Evolutionary conservation across 2,113 vertebrate genomes (phyloP).

Genomic region (Phyllopteryx taeniolatus): DNA sequence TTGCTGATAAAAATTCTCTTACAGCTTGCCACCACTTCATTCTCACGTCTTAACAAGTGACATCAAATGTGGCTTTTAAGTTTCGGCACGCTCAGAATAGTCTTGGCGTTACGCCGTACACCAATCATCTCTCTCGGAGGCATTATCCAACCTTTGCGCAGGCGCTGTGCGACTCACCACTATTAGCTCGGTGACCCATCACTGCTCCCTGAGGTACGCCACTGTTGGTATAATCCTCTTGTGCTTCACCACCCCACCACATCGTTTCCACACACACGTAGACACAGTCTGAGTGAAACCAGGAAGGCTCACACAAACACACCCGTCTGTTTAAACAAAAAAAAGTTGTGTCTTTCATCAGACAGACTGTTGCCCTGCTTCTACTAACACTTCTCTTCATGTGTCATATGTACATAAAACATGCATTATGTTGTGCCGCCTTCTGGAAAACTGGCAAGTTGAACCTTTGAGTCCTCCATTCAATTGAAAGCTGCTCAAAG

Average conservation of each 20-base stretch:
- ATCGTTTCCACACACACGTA: neutral
- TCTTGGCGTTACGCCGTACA: constrained; percentile 2
- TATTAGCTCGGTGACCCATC: constrained; percentile 33
- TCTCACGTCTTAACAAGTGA: constrained; percentile 18
- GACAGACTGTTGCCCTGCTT: too few species aligned
- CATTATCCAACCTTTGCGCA: constrained; percentile 41
- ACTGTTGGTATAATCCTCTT: constrained; percentile 29
- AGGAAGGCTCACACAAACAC: neutral
- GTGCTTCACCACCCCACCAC: neutral
- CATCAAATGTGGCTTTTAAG: constrained; percentile 33
- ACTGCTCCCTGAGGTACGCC: constrained; percentile 11
- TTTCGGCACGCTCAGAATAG: constrained; percentile 31
- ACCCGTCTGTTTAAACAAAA: too few species aligned
- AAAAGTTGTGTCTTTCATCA: too few species aligned
- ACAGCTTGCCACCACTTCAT: constrained; percentile 11
- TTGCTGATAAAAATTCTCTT: constrained; percentile 13
- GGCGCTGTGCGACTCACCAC: constrained; percentile 23
- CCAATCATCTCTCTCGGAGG: constrained; percentile 32
- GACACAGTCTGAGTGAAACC: constrained; percentile 28
- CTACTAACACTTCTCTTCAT: neutral
- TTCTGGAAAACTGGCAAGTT: neutral
- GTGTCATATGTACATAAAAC: constrained; percentile 18
- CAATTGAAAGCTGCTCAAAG: too few species aligned
- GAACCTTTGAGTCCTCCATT: too few species aligned
- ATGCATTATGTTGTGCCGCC: neutral